Evolutionary conservation across 2,113 vertebrate genomes (phyloP).

Genomic region (Hemichromis elongatus): DNA sequence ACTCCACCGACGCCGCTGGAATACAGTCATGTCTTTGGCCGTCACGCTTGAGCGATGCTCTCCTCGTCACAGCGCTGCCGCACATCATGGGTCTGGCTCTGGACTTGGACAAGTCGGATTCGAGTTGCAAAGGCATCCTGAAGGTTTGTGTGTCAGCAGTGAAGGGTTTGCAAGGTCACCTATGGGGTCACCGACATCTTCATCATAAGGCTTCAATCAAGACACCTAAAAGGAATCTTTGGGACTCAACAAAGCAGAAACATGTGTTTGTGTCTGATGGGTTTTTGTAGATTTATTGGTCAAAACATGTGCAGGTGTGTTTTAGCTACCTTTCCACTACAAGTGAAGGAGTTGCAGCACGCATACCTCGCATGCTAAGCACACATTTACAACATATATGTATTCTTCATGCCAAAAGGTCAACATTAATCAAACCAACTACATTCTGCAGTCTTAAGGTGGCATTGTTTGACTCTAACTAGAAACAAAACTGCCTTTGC

Average conservation of each 20-base stretch:
- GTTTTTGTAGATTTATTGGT: conserved; percentile 47
- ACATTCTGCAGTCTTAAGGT: neutral
- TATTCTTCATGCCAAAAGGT: conserved; percentile 17
- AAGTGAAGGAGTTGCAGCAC: neutral
- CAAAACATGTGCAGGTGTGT: conserved; percentile 47
- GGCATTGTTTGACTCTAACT: conserved; percentile 1
- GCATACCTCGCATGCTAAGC: conserved; percentile 36
- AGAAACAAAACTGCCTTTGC: neutral
- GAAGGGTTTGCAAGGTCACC: neutral
- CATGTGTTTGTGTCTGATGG: conserved; percentile 18
- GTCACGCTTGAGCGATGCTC: conserved; percentile 54
- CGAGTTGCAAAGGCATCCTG: neutral
- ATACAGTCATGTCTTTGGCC: conserved; percentile 69
- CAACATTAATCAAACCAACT: conserved; percentile 49
- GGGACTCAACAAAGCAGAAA: neutral
- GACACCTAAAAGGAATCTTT: neutral
- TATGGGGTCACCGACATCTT: neutral
- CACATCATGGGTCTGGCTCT: conserved; percentile 48
- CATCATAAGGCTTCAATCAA: neutral
- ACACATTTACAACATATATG: conserved; percentile 2
- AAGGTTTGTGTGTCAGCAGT: neutral
- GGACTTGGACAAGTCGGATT: conserved; percentile 7
- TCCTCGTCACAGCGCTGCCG: conserved; percentile 48
- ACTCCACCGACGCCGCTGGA: conserved; percentile 46
- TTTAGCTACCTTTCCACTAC: neutral